Percentiles rank a stretch among this genome's conserved stretches.
phyloP scores from a whole-genome alignment of 30 jellyfish, hydroid and myxozoan genomes.

The Cassiopea xamachana region DNA sequence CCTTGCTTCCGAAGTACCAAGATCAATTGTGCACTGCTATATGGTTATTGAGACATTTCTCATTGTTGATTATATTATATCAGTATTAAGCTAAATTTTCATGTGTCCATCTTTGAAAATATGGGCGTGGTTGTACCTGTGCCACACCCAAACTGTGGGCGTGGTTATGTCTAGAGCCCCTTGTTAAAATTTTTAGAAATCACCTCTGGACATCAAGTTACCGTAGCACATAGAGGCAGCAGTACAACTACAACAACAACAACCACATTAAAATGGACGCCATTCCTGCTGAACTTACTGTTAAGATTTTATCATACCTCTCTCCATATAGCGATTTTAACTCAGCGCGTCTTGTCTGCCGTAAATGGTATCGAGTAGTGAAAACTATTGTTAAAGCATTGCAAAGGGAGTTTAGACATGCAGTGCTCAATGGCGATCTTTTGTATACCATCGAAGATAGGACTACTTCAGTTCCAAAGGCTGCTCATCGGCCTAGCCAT shows the following conservation, averaged over 20 bases:
- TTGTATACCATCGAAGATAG: constrained; percentile 41
- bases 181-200: not conserved
- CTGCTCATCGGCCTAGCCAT: not conserved
- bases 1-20: too few species aligned
- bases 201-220: not conserved
- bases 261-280: constrained; percentile 35
- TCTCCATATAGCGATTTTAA: constrained; percentile 84
- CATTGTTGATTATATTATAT: too few species aligned
- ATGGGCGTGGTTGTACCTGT: too few species aligned
- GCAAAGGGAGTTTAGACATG: constrained; percentile 53
- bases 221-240: not conserved
- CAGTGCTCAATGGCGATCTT: constrained; percentile 50
- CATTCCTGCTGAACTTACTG: constrained; percentile 85
- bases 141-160: too few species aligned
- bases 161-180: not conserved
- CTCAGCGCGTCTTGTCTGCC: constrained; percentile 77
- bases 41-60: too few species aligned
- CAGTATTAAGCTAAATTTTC: too few species aligned
- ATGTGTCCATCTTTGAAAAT: too few species aligned
- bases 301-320: constrained; percentile 76
- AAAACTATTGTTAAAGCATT: constrained; percentile 24
- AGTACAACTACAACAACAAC: constrained; percentile 23
- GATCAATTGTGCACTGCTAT: too few species aligned
- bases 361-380: constrained; percentile 79
- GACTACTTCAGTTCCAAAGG: constrained; percentile 32